Conservation (phyloP, 2,888 invertebrate genomes). For the Pemphredon lugubris region DNA sequence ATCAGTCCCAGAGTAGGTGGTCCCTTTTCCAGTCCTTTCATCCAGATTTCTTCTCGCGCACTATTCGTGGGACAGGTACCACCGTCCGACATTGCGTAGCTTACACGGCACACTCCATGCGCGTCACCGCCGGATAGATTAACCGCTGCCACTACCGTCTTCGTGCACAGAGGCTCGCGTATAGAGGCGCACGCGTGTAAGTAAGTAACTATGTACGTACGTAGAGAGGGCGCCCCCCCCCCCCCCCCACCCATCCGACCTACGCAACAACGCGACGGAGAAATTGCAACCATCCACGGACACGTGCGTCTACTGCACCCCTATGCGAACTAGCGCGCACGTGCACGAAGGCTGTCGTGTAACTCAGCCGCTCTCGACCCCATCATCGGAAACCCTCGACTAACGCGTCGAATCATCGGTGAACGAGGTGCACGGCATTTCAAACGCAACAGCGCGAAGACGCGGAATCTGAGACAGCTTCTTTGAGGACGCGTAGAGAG, state of each 20-base stretch:
- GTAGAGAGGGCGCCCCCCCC: background rate
- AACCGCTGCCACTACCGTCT: constrained; percentile 63
- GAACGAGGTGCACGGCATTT: constrained; percentile 6
- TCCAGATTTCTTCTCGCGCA: constrained; percentile 14
- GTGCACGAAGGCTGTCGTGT: constrained; percentile 22
- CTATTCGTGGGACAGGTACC: constrained; percentile 56
- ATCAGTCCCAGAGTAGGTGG: no score
- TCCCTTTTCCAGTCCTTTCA: constrained; percentile 22
- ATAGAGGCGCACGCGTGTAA: background rate
- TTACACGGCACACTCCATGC: constrained; percentile 72
- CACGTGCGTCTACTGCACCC: constrained; percentile 9
- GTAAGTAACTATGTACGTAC: background rate
- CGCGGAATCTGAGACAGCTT: constrained; percentile 35
- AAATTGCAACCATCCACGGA: constrained; percentile 64
- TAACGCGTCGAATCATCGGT: constrained; percentile 8
- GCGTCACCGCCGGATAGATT: constrained; percentile 73
- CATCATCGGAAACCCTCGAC: background rate
- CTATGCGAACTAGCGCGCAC: constrained; percentile 18
- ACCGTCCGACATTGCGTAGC: constrained; percentile 72
- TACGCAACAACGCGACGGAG: constrained; percentile 59
- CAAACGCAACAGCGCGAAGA: constrained; percentile 9
- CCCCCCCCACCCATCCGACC: constrained; percentile 30
- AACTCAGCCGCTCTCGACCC: constrained; percentile 5
- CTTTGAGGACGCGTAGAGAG: constrained; percentile 50
- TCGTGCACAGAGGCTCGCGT: constrained; percentile 13